These are phyloP conservation scores for Rhinogobius similis DNA, from an alignment of 2,113 vertebrate species.

Conservation along the genomic window DNA sequence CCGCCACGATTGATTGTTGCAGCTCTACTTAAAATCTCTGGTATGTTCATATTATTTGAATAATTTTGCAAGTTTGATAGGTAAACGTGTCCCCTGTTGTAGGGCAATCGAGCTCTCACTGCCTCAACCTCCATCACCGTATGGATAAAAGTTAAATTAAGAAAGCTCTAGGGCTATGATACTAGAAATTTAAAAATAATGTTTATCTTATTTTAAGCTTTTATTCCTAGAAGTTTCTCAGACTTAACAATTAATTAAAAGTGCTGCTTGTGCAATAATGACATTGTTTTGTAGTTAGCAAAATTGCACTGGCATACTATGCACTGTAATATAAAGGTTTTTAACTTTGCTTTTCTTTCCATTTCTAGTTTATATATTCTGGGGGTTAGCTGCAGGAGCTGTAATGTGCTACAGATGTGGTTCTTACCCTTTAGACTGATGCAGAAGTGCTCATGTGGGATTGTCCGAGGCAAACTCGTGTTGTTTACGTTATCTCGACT, in stretches of 20 bases:
- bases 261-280: neutral
- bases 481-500: neutral
- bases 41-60: too few relatives aligned
- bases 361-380: neutral
- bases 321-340: neutral
- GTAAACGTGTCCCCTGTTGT: too few relatives aligned
- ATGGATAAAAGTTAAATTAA: too few relatives aligned
- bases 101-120: too few relatives aligned
- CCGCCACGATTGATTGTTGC: too few relatives aligned
- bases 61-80: too few relatives aligned
- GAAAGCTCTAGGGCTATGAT: too few relatives aligned
- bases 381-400: neutral
- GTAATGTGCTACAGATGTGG: neutral
- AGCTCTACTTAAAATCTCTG: too few relatives aligned
- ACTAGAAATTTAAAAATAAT: too few relatives aligned
- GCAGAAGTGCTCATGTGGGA: neutral
- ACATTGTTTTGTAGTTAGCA: neutral
- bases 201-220: too few relatives aligned
- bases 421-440: neutral
- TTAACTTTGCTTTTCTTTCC: neutral
- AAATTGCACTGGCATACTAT: neutral
- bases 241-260: neutral
- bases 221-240: too few relatives aligned
- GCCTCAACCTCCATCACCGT: too few relatives aligned
- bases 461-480: neutral